Conservation (phyloP, 1,140 invertebrate species). For the Stratiolaelaps scimitus region DNA sequence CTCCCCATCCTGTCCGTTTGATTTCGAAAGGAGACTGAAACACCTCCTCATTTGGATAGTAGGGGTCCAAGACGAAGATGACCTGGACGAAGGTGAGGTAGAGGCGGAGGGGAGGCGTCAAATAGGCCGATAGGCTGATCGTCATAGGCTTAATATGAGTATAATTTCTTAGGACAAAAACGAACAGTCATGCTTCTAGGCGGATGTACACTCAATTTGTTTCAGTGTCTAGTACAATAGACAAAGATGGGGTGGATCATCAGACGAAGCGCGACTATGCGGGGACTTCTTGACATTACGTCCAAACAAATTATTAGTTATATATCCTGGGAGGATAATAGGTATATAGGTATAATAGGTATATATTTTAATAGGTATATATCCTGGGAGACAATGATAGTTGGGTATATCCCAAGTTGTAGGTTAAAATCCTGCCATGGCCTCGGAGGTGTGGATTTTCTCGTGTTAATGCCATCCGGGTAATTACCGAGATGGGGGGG, state of each 20-base stretch:
- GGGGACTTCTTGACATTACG: no score
- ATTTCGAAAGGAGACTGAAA: slow-evolving; percentile 7
- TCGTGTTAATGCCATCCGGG: no score
- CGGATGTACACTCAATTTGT: background rate
- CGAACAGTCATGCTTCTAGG: background rate
- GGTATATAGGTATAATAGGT: no score
- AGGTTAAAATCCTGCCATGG: no score
- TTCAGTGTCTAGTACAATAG: background rate
- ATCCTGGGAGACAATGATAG: no score
- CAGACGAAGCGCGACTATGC: no score
- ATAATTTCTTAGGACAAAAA: background rate
- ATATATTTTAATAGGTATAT: no score
- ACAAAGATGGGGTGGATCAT: no score
- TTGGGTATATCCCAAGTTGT: no score
- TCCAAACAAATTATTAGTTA: no score
- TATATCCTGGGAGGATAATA: background rate
- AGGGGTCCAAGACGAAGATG: background rate
- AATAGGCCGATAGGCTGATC: background rate
- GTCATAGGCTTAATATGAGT: background rate
- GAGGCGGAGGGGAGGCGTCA: background rate
- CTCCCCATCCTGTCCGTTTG: slow-evolving; percentile 20
- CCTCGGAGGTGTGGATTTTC: no score
- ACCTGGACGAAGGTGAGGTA: background rate
- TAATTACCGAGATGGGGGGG: no score
- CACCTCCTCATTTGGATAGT: slow-evolving; percentile 17